Percentiles rank a stretch among this genome's conserved stretches.
Evolutionary conservation across 2,113 vertebrate species (phyloP).

Genomic region (Atrichornis clamosus): DNA sequence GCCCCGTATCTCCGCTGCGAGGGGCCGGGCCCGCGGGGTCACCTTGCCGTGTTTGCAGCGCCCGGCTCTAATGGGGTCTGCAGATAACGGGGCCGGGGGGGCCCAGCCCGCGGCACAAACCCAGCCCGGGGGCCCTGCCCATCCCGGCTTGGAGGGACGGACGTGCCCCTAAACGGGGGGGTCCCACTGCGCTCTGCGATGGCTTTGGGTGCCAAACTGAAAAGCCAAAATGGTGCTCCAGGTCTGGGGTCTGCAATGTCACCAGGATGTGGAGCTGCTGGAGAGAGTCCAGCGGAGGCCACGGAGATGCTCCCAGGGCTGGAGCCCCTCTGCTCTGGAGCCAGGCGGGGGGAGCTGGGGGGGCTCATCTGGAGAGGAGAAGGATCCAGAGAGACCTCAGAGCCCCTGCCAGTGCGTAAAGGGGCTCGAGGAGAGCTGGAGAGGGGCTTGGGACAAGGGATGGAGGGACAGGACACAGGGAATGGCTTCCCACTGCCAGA

Average conservation of each 20-base stretch:
- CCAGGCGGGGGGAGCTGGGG: background rate
- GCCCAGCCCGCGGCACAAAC: too few species aligned
- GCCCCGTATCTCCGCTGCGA: background rate
- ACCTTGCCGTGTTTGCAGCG: background rate
- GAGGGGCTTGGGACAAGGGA: background rate
- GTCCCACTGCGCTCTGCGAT: accelerated
- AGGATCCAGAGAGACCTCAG: accelerated
- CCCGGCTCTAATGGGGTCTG: accelerated
- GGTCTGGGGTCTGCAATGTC: accelerated
- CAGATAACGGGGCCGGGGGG: background rate
- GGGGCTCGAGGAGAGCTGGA: background rate
- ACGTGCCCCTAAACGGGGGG: accelerated
- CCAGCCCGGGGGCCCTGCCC: background rate
- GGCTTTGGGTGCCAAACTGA: accelerated
- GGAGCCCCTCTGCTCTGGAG: background rate
- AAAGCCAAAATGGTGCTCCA: accelerated
- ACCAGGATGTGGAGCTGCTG: background rate
- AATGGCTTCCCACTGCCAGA: background rate
- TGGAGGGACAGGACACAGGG: background rate
- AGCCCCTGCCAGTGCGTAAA: accelerated
- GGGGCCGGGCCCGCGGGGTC: background rate
- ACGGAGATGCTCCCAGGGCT: accelerated
- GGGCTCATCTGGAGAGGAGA: background rate
- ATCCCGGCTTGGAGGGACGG: background rate
- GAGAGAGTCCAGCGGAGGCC: background rate